Evolutionary conservation across 2,797 vertebrate species (phyloP), one percentile per base, ranked within the genome.

Genomic region (Ispidina lecontei): DNA sequence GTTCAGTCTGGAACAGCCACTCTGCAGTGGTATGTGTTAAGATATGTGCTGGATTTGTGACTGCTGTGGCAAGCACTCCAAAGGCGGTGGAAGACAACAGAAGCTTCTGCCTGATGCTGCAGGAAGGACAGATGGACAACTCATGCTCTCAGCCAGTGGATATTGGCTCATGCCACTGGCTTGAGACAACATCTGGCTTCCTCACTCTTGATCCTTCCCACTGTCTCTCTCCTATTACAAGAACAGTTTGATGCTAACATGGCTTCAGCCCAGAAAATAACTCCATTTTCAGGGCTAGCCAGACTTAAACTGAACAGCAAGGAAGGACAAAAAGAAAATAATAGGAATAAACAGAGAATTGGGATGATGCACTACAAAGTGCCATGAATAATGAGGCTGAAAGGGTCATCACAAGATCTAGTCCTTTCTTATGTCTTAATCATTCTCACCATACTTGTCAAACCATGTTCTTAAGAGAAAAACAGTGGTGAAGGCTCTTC

Each of bases 141-240:
- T 92, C 51, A 46, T 1, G 2, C 46, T 90, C 78, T 62, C 56
- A 90, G 90, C 91, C 91, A 80, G 62, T 46, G 65, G 78, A 77
- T 92, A 29, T 70, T 94, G 95, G 93, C 90, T 94, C 60, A 8
- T 43, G 29, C 76, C 60, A 44, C 80, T 68, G 90, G 74, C 80
- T 90, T 91, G 72, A 93, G 88, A 93, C 44, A 95, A 93, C 90
- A 89, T 89, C 90, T 96, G 91, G 63, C 74, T 92, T 76, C 75
- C 77, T 79, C 60, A 2, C 7, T 84, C 74, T 68, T 84, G 37
- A 72, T 92, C 71, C 88, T 93, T 91, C 71, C 77, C 51, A 79
- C 52, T 79, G 52, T 28, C 49, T 86, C 26, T 79, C 80, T 90
- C 52, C 35, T 81, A 37, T 73, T 88, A 90, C 74, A 92, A 86